A percentile compares a stretch with the other conserved stretches of the same genome.
phyloP scores from a whole-genome alignment of 2,888 invertebrate genomes.

The Temnothorax rugatulus region DNA sequence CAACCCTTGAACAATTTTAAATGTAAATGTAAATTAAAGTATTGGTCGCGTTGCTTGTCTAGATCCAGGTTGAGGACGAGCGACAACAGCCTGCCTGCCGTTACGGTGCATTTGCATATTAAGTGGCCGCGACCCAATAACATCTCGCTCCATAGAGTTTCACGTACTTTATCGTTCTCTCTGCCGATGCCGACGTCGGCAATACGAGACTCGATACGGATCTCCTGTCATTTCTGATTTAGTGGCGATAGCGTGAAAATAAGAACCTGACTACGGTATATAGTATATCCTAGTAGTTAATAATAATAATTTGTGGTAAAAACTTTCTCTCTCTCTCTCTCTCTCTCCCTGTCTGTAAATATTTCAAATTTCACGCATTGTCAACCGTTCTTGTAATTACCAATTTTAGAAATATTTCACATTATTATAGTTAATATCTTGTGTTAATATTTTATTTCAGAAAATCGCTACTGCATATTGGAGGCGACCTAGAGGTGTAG shows the following conservation, averaged over 20 bases:
- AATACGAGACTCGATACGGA: slow-evolving; percentile 24
- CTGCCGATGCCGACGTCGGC: slow-evolving; percentile 48
- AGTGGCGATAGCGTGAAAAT: slow-evolving; percentile 43
- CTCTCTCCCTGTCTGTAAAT: background rate
- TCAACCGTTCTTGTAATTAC: background rate
- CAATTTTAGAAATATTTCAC: background rate
- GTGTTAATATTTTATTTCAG: background rate
- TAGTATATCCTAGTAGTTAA: background rate
- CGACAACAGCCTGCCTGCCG: slow-evolving; percentile 70
- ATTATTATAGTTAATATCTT: background rate
- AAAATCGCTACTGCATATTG: background rate
- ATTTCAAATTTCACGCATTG: background rate
- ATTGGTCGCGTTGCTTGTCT: slow-evolving; percentile 82
- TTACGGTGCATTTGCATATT: slow-evolving; percentile 84
- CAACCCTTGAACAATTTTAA: slow-evolving; percentile 85
- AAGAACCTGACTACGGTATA: slow-evolving; percentile 22
- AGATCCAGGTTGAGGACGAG: slow-evolving; percentile 68
- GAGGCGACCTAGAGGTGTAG: background rate
- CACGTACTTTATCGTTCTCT: slow-evolving; percentile 69
- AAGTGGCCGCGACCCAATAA: slow-evolving; percentile 86
- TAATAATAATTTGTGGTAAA: background rate
- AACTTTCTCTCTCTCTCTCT: background rate
- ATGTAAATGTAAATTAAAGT: slow-evolving; percentile 86
- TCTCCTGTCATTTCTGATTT: slow-evolving; percentile 30
- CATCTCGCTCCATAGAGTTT: slow-evolving; percentile 79